Evolutionary conservation across 2,888 invertebrate genomes (phyloP), one percentile per base, ranked within the genome.

Genomic region (Acanthosepion pharaonis): DNA sequence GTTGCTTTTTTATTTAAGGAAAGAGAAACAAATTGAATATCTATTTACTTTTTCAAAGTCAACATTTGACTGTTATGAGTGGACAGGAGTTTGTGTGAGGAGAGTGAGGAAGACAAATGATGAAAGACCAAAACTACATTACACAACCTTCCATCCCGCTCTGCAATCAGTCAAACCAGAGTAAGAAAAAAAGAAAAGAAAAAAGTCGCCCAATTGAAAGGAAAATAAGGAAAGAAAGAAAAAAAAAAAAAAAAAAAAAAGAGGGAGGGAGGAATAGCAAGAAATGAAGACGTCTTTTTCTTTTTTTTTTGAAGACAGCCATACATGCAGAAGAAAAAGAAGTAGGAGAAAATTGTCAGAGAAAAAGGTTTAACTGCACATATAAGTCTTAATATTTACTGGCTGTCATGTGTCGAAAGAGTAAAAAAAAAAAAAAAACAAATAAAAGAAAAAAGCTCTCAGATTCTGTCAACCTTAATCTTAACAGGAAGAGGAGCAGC

Each of bases 401-500:
- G 78, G n/a, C 78, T 78, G n/a, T 78, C 78, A 78, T 78, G 78
- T 78, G 78, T n/a, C n/a, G 15, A 78, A 78, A 78, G 59, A 23
- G 59, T 1, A 33, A n/a, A 5, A n/a, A 28, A 8, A n/a, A 15
- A n/a, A 5, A n/a, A n/a, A 0, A 78, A 8, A n/a, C n/a, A n/a
- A n/a, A n/a, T n/a, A n/a, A n/a, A 33, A 33, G 33, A 33, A 15
- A 25, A 11, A 0, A n/a, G 11, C 78, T 78, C 78, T 93, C n/a
- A 97, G 33, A 97, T 96, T 94, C 96, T 96, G 95, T 97, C 96
- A 20, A 97, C 96, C 94, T 96, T 95, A 59, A 97, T 96, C 94
- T 97, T 97, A 78, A 97, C 95, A 9, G 97, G 97, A 64, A 97
- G 96, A 15, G 96, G 96, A 20, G 95, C 94, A 18, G 96, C 96